phyloP scores from a whole-genome alignment of 2,888 invertebrate genomes.

The Poecilus cupreus region DNA sequence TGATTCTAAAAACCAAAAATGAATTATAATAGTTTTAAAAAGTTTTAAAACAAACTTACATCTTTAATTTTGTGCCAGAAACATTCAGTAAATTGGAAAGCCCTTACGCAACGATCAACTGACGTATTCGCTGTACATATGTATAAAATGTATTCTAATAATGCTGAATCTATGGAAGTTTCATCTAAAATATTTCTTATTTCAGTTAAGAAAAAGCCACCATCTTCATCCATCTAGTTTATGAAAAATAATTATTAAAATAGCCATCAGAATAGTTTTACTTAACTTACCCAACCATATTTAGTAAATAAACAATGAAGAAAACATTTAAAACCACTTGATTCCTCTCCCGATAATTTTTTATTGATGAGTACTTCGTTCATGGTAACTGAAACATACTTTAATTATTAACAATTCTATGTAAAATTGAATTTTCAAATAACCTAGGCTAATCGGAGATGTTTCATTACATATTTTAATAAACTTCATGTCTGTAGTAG shows the following conservation, averaged over 20 bases:
- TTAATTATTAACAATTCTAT: neutral
- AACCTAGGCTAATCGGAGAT: constrained; percentile 69
- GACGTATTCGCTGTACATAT: constrained; percentile 69
- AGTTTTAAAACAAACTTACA: constrained; percentile 62
- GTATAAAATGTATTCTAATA: constrained; percentile 68
- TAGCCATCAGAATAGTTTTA: neutral
- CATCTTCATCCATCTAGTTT: constrained; percentile 69
- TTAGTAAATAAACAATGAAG: constrained; percentile 70
- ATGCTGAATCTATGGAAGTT: constrained; percentile 65
- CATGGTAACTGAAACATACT: constrained; percentile 67
- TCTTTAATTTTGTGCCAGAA: constrained; percentile 70
- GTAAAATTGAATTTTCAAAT: constrained; percentile 61
- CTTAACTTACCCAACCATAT: constrained; percentile 68
- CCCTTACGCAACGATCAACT: constrained; percentile 69
- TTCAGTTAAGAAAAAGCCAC: constrained; percentile 69
- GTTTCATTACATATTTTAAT: constrained; percentile 69
- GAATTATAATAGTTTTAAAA: neutral
- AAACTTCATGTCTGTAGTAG: constrained; percentile 66
- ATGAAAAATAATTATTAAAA: neutral
- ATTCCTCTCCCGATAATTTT: constrained; percentile 65
- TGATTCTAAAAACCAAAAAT: constrained; percentile 20
- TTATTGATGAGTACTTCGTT: constrained; percentile 70
- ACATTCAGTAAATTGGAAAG: constrained; percentile 69
- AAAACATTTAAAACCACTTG: constrained; percentile 70
- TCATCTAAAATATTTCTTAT: constrained; percentile 68